phyloP scores from a whole-genome alignment of 2,113 vertebrate species.

The Salvelinus fontinalis region DNA sequence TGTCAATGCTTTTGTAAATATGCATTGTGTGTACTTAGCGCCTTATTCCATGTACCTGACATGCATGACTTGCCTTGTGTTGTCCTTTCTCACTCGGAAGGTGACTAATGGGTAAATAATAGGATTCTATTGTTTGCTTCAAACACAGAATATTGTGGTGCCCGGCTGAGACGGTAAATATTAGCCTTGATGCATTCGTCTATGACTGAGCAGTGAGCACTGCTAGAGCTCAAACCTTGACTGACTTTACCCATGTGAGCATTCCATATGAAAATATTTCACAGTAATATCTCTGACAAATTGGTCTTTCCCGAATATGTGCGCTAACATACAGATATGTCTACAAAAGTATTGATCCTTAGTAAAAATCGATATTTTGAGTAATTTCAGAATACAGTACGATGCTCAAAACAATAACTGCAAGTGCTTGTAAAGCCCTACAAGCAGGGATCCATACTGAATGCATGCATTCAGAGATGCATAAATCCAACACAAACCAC shows the following conservation, averaged over 20 bases:
- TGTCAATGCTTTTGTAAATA: no score
- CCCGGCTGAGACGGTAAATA: constrained; percentile 40
- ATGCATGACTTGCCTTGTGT: constrained; percentile 56
- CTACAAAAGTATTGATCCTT: not conserved
- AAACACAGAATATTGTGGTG: constrained; percentile 47
- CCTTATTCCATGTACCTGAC: not conserved
- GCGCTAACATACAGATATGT: not conserved
- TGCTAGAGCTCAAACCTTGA: not conserved
- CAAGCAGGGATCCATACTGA: not conserved
- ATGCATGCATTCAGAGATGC: not conserved
- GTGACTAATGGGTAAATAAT: constrained; percentile 48
- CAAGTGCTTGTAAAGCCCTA: not conserved
- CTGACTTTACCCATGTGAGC: not conserved
- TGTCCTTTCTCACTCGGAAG: constrained; percentile 58
- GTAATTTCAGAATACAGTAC: not conserved
- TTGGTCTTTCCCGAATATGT: not conserved
- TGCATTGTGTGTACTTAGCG: not conserved
- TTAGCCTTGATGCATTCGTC: constrained; percentile 32
- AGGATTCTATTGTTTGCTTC: constrained; percentile 46
- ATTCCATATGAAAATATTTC: not conserved
- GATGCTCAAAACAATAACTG: not conserved
- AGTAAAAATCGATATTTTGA: not conserved
- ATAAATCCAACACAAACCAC: not conserved
- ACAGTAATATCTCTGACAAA: not conserved
- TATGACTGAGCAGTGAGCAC: constrained; percentile 11